Evolutionary conservation across 92 coral and sea anemone species (phyloP).

Genomic region (Zoanthus sociatus): DNA sequence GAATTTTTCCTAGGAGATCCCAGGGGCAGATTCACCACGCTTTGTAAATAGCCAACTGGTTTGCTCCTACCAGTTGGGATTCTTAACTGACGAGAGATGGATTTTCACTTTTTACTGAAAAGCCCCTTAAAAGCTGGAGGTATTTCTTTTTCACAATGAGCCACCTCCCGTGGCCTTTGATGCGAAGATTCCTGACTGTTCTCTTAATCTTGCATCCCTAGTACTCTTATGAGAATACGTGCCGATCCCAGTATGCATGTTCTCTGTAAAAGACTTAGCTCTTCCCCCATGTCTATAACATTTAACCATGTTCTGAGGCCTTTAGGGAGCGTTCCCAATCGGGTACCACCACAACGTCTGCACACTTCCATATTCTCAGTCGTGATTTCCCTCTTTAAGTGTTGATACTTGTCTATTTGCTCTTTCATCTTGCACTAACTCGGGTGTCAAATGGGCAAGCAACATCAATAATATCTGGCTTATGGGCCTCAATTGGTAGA

Average conservation of each 20-base stretch:
- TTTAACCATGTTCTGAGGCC: no score
- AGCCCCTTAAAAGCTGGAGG: neutral
- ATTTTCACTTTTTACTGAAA: neutral
- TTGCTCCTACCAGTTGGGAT: neutral
- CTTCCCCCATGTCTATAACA: no score
- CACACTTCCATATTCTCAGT: slow-evolving; percentile 19
- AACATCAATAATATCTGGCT: neutral
- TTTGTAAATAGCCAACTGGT: no score
- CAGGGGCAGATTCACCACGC: no score
- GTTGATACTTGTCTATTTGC: neutral
- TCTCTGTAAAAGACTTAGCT: no score
- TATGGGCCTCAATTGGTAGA: no score
- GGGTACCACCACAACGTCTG: slow-evolving; percentile 22
- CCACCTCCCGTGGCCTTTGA: slow-evolving; percentile 5
- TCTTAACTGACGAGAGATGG: no score
- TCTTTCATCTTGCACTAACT: slow-evolving; percentile 5
- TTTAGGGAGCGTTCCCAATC: slow-evolving; percentile 15
- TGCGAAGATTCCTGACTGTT: neutral
- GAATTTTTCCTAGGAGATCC: no score
- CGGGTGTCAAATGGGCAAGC: slow-evolving; percentile 35
- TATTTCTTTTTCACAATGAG: neutral
- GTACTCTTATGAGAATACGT: slow-evolving; percentile 31
- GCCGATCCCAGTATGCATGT: slow-evolving; percentile 29
- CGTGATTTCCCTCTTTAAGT: slow-evolving; percentile 17
- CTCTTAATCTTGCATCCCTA: neutral